Evolutionary conservation across 2,113 vertebrate species (phyloP).

Genomic region (Nesoenas mayeri): DNA sequence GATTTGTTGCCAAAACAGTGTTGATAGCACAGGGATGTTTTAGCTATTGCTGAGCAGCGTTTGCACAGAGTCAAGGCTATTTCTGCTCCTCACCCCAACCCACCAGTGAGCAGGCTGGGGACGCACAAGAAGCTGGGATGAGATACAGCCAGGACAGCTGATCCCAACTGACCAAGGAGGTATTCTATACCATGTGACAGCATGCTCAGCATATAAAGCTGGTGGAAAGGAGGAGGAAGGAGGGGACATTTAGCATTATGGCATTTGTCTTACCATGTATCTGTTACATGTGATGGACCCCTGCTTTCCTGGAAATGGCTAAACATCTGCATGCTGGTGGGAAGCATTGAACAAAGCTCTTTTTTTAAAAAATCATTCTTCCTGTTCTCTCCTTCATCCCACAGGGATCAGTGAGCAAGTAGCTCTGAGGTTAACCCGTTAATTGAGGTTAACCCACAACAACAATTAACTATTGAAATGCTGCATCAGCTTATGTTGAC

Average conservation of each 20-base stretch:
- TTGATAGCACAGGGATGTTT: not conserved
- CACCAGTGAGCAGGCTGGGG: not conserved
- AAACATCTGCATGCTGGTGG: not conserved
- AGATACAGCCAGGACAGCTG: not conserved
- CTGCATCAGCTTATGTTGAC: not conserved
- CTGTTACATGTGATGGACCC: too few species aligned
- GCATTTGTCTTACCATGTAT: not conserved
- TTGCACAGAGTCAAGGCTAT: too few species aligned
- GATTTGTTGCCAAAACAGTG: not conserved
- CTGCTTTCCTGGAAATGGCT: too few species aligned
- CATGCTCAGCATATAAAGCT: not conserved
- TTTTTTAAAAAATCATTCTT: not conserved
- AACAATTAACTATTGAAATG: not conserved
- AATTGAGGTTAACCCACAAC: not conserved
- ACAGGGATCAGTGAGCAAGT: not conserved
- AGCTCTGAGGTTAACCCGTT: not conserved
- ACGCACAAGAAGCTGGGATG: not conserved
- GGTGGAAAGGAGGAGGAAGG: not conserved
- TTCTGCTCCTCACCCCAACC: too few species aligned
- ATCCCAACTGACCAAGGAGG: too few species aligned
- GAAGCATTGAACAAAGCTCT: not conserved
- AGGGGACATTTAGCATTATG: fast-evolving
- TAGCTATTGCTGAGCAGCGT: too few species aligned
- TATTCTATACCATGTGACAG: too few species aligned
- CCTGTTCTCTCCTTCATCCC: not conserved